Conservation (phyloP, 2,888 invertebrate genomes). For the Glaucopsyche alexis region DNA sequence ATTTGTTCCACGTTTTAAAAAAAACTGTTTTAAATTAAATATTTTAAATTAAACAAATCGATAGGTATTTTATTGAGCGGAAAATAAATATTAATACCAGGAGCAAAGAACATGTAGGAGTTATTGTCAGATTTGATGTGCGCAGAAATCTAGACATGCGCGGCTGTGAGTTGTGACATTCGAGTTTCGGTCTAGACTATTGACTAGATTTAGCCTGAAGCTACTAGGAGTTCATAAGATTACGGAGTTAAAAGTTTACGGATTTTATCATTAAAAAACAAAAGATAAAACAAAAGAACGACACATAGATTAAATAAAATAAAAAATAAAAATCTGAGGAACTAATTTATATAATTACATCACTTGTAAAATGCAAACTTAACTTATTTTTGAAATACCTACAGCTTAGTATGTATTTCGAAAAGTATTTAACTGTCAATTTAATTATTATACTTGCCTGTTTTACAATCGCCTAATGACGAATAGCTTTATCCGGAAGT, state of each 20-base stretch:
- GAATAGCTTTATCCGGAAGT: no score
- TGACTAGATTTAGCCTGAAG: constrained; percentile 26
- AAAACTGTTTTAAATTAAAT: no score
- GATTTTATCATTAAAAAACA: background rate
- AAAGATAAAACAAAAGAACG: no score
- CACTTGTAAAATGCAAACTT: background rate
- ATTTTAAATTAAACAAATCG: background rate
- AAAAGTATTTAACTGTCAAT: no score
- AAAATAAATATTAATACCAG: constrained; percentile 25
- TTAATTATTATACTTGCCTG: no score
- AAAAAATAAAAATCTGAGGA: background rate
- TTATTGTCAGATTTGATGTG: constrained; percentile 20
- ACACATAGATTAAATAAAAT: no score
- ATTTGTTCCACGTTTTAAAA: no score
- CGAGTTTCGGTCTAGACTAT: constrained; percentile 27
- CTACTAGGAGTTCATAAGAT: constrained; percentile 30
- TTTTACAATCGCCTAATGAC: no score
- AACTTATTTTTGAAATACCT: background rate
- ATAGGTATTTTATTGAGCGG: constrained; percentile 20
- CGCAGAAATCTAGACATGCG: constrained; percentile 33
- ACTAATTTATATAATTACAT: background rate
- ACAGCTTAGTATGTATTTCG: no score
- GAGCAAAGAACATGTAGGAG: constrained; percentile 17
- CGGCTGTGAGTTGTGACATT: constrained; percentile 9
- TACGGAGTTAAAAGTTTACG: background rate